Evolutionary conservation across 2,888 invertebrate species (phyloP).

Genomic region (Herminia tarsipennalis): DNA sequence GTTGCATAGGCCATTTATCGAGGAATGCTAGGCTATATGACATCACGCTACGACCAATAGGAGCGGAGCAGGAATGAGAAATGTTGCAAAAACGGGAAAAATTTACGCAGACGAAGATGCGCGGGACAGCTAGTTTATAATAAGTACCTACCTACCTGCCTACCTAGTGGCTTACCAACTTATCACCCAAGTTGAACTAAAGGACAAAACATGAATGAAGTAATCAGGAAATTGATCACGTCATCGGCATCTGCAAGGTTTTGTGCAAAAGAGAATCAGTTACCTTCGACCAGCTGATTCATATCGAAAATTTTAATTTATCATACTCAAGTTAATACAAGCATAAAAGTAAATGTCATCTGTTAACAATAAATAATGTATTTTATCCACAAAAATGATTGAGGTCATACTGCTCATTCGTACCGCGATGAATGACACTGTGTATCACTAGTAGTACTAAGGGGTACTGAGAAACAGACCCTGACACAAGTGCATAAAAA

Average conservation of each 20-base stretch:
- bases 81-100: too few relatives aligned
- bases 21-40: too few relatives aligned
- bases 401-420: conserved; percentile 28
- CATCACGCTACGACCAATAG: too few relatives aligned
- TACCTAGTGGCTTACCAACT: background rate
- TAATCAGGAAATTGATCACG: conserved; percentile 5
- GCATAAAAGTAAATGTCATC: background rate
- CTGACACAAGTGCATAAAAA: conserved; percentile 57
- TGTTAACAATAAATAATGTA: conserved; percentile 11
- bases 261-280: background rate
- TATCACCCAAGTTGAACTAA: background rate
- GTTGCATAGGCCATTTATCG: too few relatives aligned
- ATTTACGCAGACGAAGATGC: too few relatives aligned
- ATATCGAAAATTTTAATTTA: conserved; percentile 1
- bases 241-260: background rate
- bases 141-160: too few relatives aligned
- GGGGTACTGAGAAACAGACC: conserved; percentile 57
- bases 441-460: conserved; percentile 55
- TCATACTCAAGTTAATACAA: conserved; percentile 1
- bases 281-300: conserved; percentile 7
- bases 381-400: conserved; percentile 21
- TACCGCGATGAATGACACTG: conserved; percentile 27
- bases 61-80: too few relatives aligned
- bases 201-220: background rate
- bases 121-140: too few relatives aligned